Evolutionary conservation across 1,140 invertebrate species (phyloP).

Genomic region (Diachasmimorpha longicaudata): DNA sequence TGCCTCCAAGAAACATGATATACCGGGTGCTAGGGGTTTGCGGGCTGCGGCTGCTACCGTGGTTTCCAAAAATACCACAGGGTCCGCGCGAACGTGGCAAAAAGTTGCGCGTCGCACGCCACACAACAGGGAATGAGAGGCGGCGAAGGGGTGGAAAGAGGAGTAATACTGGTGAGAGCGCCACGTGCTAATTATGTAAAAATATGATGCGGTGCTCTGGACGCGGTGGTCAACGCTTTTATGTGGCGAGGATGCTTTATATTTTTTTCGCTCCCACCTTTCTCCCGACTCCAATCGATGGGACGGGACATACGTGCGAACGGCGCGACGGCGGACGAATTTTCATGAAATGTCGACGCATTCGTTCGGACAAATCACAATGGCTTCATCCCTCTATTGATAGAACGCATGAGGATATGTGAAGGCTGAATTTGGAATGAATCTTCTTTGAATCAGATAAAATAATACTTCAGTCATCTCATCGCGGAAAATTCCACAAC

Average conservation of each 20-base stretch:
- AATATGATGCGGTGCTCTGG: slow-evolving; percentile 57
- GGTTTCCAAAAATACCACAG: slow-evolving; percentile 62
- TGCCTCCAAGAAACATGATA: slow-evolving; percentile 62
- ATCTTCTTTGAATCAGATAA: no score
- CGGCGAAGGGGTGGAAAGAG: slow-evolving; percentile 37
- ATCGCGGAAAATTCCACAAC: no score
- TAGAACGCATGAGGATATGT: no score
- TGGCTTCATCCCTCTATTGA: no score
- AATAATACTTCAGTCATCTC: no score
- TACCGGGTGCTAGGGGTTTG: slow-evolving; percentile 38
- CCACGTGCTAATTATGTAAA: slow-evolving; percentile 64
- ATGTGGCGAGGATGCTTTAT: slow-evolving; percentile 33
- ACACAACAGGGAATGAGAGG: slow-evolving; percentile 38
- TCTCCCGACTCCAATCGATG: neutral
- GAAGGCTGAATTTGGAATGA: no score
- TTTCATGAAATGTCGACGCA: no score
- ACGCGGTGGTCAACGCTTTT: slow-evolving; percentile 47
- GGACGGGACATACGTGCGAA: neutral
- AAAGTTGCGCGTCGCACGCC: slow-evolving; percentile 61
- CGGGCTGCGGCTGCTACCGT: slow-evolving; percentile 39
- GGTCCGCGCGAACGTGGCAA: slow-evolving; percentile 46
- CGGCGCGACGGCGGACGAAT: no score
- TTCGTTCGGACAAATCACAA: no score
- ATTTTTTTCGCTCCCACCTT: slow-evolving; percentile 19
- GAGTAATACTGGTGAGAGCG: slow-evolving; percentile 50